Evolutionary conservation across 2,888 invertebrate species (phyloP).

Genomic region (Pseudanteris insignis): DNA sequence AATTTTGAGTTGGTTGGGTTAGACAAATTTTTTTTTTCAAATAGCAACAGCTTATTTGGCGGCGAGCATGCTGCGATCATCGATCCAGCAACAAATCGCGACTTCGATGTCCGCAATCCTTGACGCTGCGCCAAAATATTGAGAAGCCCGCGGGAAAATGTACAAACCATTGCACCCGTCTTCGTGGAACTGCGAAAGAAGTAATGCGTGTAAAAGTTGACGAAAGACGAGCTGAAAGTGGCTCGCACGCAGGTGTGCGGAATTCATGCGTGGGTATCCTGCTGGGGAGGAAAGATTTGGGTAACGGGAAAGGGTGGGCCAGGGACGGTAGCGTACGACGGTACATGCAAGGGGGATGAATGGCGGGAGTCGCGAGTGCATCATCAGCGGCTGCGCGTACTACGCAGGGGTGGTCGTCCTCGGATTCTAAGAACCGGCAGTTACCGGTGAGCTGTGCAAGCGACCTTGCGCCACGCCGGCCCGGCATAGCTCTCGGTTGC

Average conservation of each 20-base stretch:
- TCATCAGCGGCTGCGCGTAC: conserved; percentile 48
- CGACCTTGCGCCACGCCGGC: conserved; percentile 12
- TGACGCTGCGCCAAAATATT: no score
- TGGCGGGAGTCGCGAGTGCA: conserved; percentile 39
- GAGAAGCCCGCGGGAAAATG: no score
- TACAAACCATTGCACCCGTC: no score
- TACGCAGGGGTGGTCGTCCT: conserved; percentile 46
- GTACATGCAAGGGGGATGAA: conserved; percentile 34
- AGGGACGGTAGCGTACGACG: conserved; percentile 15
- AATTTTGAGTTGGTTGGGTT: no score
- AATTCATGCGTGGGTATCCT: conserved; percentile 8
- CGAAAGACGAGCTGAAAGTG: no score
- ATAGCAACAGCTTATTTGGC: no score
- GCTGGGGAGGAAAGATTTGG: conserved; percentile 2
- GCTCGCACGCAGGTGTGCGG: conserved; percentile 19
- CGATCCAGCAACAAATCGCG: no score
- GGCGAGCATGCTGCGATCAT: no score
- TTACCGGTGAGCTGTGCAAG: conserved; percentile 58
- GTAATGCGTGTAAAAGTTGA: no score
- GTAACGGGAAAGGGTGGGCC: background rate
- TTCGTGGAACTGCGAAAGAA: no score
- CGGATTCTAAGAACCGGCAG: conserved; percentile 51
- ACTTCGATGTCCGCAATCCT: no score
- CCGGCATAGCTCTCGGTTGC: background rate
- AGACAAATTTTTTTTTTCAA: no score